Evolutionary conservation across 2,888 invertebrate genomes (phyloP).

Genomic region (Lathronympha strigana): DNA sequence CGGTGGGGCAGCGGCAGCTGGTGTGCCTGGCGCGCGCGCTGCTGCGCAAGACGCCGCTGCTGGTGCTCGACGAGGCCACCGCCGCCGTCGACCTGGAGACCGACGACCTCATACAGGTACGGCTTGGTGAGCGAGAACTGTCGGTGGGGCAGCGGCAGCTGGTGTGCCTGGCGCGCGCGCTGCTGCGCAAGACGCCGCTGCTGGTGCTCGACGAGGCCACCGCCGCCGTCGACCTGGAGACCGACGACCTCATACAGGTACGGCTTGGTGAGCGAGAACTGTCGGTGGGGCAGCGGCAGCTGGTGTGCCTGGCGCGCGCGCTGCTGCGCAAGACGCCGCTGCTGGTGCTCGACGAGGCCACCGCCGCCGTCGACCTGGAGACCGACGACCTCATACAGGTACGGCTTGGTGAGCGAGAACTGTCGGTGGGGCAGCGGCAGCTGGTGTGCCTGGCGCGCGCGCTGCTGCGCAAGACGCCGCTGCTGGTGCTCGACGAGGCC

Average conservation of each 20-base stretch:
- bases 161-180: neutral
- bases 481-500: constrained; percentile 83
- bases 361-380: constrained; percentile 92
- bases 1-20: neutral
- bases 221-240: constrained; percentile 92
- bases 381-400: constrained; percentile 89
- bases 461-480: too few species aligned
- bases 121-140: neutral
- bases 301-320: neutral
- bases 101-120: constrained; percentile 87
- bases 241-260: constrained; percentile 88
- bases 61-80: constrained; percentile 86
- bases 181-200: constrained; percentile 4
- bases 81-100: constrained; percentile 93
- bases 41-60: constrained; percentile 5
- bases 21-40: constrained; percentile 2
- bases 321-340: too few species aligned
- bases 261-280: neutral
- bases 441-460: neutral
- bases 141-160: constrained; percentile 5
- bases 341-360: constrained; percentile 85
- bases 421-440: constrained; percentile 2
- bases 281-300: constrained; percentile 2
- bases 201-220: constrained; percentile 86
- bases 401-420: neutral